These are phyloP conservation scores for Cacoxenus indagator DNA, from an alignment of 2,888 invertebrate species.

Conservation along the genomic window DNA sequence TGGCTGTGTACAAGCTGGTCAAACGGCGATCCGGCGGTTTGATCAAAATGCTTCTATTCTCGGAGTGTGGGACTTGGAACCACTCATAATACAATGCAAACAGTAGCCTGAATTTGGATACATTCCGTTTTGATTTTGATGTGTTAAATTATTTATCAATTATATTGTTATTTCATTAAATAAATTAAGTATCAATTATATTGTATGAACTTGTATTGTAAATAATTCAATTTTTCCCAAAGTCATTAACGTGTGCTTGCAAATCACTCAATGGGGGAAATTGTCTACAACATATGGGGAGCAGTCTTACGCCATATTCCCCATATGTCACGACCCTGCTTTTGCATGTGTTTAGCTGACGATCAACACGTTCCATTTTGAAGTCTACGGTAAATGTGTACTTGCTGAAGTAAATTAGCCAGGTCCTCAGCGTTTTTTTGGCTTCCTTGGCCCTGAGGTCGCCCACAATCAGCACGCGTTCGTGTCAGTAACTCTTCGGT, in stretches of 20 bases:
- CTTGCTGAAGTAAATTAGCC: conserved; percentile 57
- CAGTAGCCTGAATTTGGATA: too few relatives aligned
- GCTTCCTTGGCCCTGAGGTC: conserved; percentile 48
- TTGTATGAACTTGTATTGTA: too few relatives aligned
- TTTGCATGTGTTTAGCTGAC: conserved; percentile 77
- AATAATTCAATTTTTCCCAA: conserved; percentile 59
- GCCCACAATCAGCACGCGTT: conserved; percentile 49
- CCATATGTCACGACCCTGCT: conserved; percentile 75
- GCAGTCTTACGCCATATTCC: conserved; percentile 51
- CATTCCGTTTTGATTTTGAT: too few relatives aligned
- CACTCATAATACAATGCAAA: too few relatives aligned
- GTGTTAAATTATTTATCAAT: too few relatives aligned
- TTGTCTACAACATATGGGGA: conserved; percentile 59
- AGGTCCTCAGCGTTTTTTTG: conserved; percentile 57
- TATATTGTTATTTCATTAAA: too few relatives aligned
- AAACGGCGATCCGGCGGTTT: conserved; percentile 70
- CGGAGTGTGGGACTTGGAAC: conserved; percentile 68
- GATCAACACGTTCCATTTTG: conserved; percentile 78
- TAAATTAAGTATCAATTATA: too few relatives aligned
- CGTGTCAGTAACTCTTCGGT: conserved; percentile 58
- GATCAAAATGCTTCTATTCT: conserved; percentile 63
- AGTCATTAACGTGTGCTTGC: conserved; percentile 63
- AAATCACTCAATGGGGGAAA: conserved; percentile 51
- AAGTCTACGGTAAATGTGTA: conserved; percentile 77
- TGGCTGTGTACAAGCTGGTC: conserved; percentile 68